A percentile compares a stretch with the other conserved stretches of the same genome.
These are phyloP conservation scores for Siniperca chuatsi DNA, from an alignment of 2,113 vertebrate genomes.

Conservation along the genomic window DNA sequence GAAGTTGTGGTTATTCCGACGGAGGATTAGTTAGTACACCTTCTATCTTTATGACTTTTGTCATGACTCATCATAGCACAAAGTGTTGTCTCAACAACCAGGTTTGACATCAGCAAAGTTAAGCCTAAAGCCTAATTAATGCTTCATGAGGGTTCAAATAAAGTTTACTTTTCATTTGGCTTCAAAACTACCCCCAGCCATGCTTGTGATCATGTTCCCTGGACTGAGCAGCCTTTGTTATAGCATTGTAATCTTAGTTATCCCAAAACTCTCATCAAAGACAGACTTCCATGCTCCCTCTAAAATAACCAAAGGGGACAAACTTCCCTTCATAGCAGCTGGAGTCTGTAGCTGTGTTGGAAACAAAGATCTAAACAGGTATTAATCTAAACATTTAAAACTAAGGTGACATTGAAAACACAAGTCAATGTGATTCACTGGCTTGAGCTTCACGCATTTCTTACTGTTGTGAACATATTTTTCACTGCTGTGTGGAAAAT, in stretches of 20 bases:
- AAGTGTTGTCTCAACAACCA: neutral
- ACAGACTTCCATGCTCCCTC: conserved; percentile 6
- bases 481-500: conserved; percentile 4
- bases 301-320: conserved; percentile 21
- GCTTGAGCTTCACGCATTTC: neutral
- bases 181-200: conserved; percentile 2
- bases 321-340: conserved; percentile 15
- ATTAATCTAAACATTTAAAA: conserved; percentile 10
- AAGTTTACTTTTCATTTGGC: conserved; percentile 23
- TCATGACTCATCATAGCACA: neutral
- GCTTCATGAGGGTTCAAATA: conserved; percentile 25
- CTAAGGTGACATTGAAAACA: conserved; percentile 46
- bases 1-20: neutral
- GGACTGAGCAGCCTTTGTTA: conserved; percentile 30
- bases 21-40: neutral
- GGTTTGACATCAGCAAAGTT: conserved; percentile 14
- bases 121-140: conserved; percentile 14
- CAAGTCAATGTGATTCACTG: conserved; percentile 6
- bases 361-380: conserved; percentile 31
- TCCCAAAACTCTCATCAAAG: conserved; percentile 44
- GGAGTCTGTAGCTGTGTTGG: conserved; percentile 10
- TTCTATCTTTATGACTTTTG: neutral
- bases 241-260: conserved; percentile 31
- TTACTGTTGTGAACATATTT: conserved; percentile 16
- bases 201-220: conserved; percentile 18